Base-by-base conservation (phyloP, 2,888 invertebrate species). In the Podotricha telesiphe region DNA sequence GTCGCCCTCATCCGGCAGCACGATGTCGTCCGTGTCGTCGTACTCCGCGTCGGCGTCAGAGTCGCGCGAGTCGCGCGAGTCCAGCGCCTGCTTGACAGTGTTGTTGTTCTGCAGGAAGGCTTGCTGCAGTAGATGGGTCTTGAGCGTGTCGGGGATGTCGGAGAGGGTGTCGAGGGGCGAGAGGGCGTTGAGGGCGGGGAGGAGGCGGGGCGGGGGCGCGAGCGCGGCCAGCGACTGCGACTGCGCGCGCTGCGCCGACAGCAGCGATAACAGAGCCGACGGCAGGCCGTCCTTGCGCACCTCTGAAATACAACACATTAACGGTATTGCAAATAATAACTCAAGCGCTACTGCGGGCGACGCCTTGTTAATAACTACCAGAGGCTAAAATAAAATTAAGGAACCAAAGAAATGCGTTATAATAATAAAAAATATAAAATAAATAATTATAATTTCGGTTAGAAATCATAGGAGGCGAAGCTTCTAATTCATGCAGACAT, bases 361-460 rank as follows among this genome's bases (percentile, higher is more conserved):
- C 78, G 91, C 89, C 79, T 76, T 91, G 94, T 88, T 93, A 94
- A 87, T 94, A 1, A 91, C 89, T 94, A 91, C 79, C 93, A 82
- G 81, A 91, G 89, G 92, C 91, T 89, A 88, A 88, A 85, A 86
- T 89, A 87, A 89, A 88, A 91, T 91, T 89, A 92, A 93, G 93
- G 93, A 92, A 93, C 93, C 93, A 93, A 93, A 92, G 93, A 93
- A 93, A 93, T 93, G 93, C 93, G 93, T 93, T 92, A 92, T 86
- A 85, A 86, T 88, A 86, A 86, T 84, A 85, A 85, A 81, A 80
- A 79, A 77, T 81, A 79, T 76, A 79, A 79, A 48, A 62, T 37
- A 50, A 62, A 62, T 80, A 79, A 82, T 82, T 82, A 86, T 82
- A 87, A 86, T 87, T 82, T 89, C 89, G 81, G 92, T 92, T 93